A percentile compares a stretch with the other conserved stretches of the same genome.
phyloP scores from a whole-genome alignment of 2,888 invertebrate genomes.

The Pterostichus niger region DNA sequence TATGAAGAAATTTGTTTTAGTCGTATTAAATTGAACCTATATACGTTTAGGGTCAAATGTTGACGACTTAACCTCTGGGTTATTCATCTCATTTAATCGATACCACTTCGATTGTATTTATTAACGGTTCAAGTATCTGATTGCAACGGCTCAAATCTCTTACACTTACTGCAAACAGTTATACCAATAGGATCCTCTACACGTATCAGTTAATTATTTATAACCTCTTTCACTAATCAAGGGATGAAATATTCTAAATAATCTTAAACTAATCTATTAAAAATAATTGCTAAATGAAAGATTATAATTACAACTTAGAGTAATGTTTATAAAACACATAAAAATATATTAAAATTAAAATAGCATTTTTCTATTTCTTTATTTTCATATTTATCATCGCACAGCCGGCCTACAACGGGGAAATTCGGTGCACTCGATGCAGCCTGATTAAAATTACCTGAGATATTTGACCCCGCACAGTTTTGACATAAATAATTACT shows the following conservation, averaged over 20 bases:
- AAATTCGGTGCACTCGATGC: constrained; percentile 8
- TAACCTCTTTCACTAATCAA: constrained; percentile 45
- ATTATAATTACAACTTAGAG: constrained; percentile 36
- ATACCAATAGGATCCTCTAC: constrained; percentile 37
- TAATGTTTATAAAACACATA: constrained; percentile 40
- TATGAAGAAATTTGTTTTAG: not conserved
- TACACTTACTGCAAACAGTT: constrained; percentile 32
- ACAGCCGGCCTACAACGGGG: constrained; percentile 54
- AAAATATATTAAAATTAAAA: constrained; percentile 51
- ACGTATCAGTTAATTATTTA: constrained; percentile 35
- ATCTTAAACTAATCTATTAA: constrained; percentile 3
- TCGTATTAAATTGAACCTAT: not conserved
- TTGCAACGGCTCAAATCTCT: constrained; percentile 22
- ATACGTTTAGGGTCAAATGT: not conserved
- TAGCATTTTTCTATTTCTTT: constrained; percentile 32
- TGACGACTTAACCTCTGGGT: not conserved
- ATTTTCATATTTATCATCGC: constrained; percentile 44
- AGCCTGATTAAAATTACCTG: constrained; percentile 45
- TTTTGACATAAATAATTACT: constrained; percentile 26
- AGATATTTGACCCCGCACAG: constrained; percentile 50
- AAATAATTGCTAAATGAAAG: not conserved
- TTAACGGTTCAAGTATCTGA: constrained; percentile 13
- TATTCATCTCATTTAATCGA: not conserved
- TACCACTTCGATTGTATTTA: not conserved
- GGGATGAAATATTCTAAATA: constrained; percentile 47